Base-by-base conservation (phyloP, 2,113 vertebrate genomes). In the Polypterus senegalus region DNA sequence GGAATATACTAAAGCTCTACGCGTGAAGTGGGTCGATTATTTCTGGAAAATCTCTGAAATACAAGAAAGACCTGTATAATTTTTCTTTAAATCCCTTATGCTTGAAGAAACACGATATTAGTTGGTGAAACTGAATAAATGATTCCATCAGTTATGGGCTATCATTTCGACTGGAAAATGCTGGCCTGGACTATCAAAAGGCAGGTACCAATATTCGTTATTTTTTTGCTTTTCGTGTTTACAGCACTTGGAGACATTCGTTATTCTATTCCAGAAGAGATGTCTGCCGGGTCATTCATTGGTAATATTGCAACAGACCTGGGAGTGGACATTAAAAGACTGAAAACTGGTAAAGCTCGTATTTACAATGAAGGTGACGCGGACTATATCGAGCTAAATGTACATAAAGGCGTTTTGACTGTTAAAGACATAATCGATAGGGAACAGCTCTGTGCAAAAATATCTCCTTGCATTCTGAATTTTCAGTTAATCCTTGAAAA, bases 401-500 rank as follows among this genome's bases (percentile, higher is more conserved):
- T 70, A 9, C 67, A 76, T 6, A 86, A 67, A 56, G 84, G 84
- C 10, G 73, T 79, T 9, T 75, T 87, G 64, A 55, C 73, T 49
- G 78, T 86, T 7, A 70, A 72, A 61, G 73, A 76, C 62, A 79
- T 76, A 45, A 80, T 87, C 71, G 85, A 87, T 63, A 61, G 80
- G 49, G 85, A 87, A 65, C 62, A 70, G 58, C 64, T 87, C 44
- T 87, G 82, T 4, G 68, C 67, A 9, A 68, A 64, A 54, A 63
- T 67, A 53, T 58, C 61, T 11, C 66, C 73, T 3, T 85, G 82
- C 63, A 57, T 70, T 67, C 66, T 85, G 48, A 78, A 79, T 63
- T 81, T 85, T 8, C 78, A 86, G 62, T 64, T 65, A 8, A 73
- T 86, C n/a, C 66, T 83, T 53, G 79, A 83, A 72, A 84, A 81